These are phyloP conservation scores for Drosophila buzzatii DNA, from an alignment of 2,888 invertebrate genomes.

Conservation along the genomic window DNA sequence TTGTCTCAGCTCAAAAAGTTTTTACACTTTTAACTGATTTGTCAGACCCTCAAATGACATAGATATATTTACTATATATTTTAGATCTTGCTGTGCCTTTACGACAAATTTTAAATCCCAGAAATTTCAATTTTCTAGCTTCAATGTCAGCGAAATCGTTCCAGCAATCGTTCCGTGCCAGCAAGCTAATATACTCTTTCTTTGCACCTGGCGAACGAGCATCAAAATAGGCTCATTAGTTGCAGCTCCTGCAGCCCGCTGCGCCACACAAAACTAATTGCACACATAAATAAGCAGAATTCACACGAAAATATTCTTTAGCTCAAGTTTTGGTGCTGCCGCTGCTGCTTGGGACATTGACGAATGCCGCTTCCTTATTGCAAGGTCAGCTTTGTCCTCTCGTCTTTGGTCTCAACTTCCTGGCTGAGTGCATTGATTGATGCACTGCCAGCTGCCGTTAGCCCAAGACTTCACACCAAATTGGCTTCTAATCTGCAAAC, in stretches of 20 bases:
- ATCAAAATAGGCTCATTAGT: slow-evolving; percentile 53
- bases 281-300: slow-evolving; percentile 63
- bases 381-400: slow-evolving; percentile 68
- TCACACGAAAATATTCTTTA: slow-evolving; percentile 55
- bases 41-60: no score
- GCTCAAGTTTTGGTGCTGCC: slow-evolving; percentile 24
- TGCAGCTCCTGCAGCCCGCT: slow-evolving; percentile 4
- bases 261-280: slow-evolving; percentile 62
- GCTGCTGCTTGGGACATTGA: slow-evolving; percentile 61
- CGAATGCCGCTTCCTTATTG: slow-evolving; percentile 78
- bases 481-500: slow-evolving; percentile 74
- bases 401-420: slow-evolving; percentile 17
- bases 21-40: no score
- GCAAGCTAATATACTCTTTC: neutral
- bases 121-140: neutral
- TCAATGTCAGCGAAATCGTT: neutral
- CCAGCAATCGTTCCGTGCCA: no score
- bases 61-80: no score
- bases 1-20: no score
- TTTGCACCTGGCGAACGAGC: neutral
- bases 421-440: slow-evolving; percentile 67
- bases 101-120: no score
- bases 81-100: no score
- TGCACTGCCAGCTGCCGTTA: slow-evolving; percentile 80
- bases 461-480: slow-evolving; percentile 74